Evolutionary conservation across 2,888 invertebrate species (phyloP).

Genomic region (Nemotelus pantherinus): DNA sequence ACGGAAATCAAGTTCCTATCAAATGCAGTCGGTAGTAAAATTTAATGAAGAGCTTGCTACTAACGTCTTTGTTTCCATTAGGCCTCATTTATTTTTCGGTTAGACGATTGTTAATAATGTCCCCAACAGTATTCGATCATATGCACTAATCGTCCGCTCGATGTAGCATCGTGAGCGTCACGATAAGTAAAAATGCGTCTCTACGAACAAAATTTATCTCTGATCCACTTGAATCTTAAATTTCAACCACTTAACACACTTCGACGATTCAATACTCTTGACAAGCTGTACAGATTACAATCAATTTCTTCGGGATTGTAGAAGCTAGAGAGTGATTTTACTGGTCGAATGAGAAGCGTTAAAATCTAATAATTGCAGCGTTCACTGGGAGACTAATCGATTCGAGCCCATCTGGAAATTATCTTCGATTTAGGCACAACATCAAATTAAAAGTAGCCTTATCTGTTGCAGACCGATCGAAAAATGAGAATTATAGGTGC

Average conservation of each 20-base stretch:
- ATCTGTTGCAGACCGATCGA: conserved; percentile 1
- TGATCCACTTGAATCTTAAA: conserved; percentile 20
- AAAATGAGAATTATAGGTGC: neutral
- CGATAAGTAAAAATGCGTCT: conserved; percentile 3
- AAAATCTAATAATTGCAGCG: conserved; percentile 14
- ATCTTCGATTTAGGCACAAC: conserved; percentile 22
- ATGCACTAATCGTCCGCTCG: neutral
- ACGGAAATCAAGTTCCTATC: neutral
- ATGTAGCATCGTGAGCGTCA: neutral
- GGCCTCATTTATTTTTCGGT: neutral
- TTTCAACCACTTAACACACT: conserved; percentile 19
- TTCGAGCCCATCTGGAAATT: neutral
- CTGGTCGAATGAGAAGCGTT: neutral
- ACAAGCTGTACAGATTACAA: conserved; percentile 8
- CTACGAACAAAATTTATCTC: neutral
- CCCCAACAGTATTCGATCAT: neutral
- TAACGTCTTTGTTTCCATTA: conserved; percentile 7
- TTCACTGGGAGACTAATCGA: conserved; percentile 20
- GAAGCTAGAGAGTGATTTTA: neutral
- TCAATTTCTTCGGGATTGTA: conserved; percentile 4
- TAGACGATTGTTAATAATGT: neutral
- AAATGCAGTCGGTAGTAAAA: neutral
- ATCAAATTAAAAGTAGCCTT: conserved; percentile 20
- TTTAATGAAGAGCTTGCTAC: neutral
- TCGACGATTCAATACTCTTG: neutral